Evolutionary conservation across 2,113 vertebrate genomes (phyloP), one percentile per base, ranked within the genome.

Genomic region (Odobenus rosmarus): DNA sequence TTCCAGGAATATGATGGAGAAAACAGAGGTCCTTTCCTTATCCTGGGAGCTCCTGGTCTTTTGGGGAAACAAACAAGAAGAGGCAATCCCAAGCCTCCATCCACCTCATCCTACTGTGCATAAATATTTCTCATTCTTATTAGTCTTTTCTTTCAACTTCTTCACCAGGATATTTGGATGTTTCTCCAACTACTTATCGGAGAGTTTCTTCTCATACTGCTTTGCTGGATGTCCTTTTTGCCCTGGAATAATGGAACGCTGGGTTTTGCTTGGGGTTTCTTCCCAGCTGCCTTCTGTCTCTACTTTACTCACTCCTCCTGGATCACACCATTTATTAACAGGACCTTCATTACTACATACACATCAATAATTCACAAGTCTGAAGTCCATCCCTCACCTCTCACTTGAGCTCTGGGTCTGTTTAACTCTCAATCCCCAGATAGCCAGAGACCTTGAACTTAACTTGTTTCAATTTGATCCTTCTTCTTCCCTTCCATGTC

Each of bases 401-500:
- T 93, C 24, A 14, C 18, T 61, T 53, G 76, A 88, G 55, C 23
- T 77, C 24, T 51, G 5, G 46, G 28, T 51, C 57, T 87, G 12
- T 91, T 88, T 83, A 28, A 59, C 55, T 42, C 31, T 14, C 42
- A 33, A 2, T 55, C 62, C 31, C 74, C 88, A 57, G 10, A 19
- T 23, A 91, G 46, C 86, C 49, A n/a, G 55, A 72, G 77, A 84
- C 36, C 79, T 91, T 87, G 36, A 92, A 74, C 24, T 86, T 26
- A 33, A 51, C 31, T 5, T 51, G 51, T 28, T 87, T 67, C 28
- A 19, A 16, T 84, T 80, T 74, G n/a, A 91, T 88, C 76, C 57
- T 57, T 76, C 46, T 23, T 51, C 69, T 95, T 94, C 24, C 33
- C n/a, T 92, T 61, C 69, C 59, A 49, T 10, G 12, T 49, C 62